phyloP scores from a whole-genome alignment of 2,797 vertebrate genomes.

The Leuciscus waleckii region DNA sequence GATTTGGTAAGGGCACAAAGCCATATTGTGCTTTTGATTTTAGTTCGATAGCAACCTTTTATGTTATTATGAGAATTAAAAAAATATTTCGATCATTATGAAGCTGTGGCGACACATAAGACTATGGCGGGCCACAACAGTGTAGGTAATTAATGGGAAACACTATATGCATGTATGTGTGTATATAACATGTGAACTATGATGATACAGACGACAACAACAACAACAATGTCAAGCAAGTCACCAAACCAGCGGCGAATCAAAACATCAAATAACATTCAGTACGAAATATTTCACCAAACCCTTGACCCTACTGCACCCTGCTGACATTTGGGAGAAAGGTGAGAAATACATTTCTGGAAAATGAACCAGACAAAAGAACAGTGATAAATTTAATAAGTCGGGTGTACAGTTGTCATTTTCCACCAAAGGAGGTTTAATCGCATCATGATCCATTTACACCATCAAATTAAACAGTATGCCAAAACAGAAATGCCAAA shows the following conservation, averaged over 20 bases:
- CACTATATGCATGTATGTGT: neutral
- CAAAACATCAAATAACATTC: neutral
- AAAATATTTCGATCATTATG: neutral
- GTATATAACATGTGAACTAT: neutral
- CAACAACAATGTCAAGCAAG: neutral
- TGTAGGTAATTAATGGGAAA: neutral
- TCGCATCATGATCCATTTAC: neutral
- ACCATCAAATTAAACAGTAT: constrained; percentile 1
- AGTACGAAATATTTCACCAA: neutral
- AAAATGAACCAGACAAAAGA: constrained; percentile 20
- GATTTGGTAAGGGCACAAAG: too few species aligned
- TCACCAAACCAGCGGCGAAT: constrained; percentile 3
- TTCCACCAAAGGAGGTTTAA: constrained; percentile 11
- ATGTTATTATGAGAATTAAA: too few species aligned
- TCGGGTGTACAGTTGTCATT: constrained; percentile 3
- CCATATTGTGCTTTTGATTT: too few species aligned
- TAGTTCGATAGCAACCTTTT: too few species aligned
- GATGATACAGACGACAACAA: constrained; percentile 6
- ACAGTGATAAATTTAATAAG: neutral
- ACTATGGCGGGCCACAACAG: neutral
- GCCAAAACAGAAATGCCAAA: constrained; percentile 8
- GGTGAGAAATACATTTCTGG: neutral
- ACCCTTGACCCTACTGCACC: neutral
- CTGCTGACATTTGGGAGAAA: constrained; percentile 9
- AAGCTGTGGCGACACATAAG: neutral